These are phyloP conservation scores for Poeciliopsis infans DNA, from an alignment of 2,797 vertebrate species.

Conservation along the genomic window DNA sequence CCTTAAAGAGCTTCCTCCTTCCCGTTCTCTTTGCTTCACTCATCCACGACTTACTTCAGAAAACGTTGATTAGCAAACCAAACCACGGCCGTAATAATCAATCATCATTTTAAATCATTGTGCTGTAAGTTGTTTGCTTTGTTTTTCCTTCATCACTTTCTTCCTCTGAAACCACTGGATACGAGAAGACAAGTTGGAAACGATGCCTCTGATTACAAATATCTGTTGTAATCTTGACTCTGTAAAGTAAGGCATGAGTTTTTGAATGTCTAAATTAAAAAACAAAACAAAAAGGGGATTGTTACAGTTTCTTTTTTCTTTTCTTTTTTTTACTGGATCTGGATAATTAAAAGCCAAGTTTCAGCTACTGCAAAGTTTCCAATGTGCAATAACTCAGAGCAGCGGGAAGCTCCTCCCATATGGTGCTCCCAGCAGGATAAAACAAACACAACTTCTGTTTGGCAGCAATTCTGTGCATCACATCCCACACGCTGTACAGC, in stretches of 20 bases:
- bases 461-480: conserved; percentile 6
- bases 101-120: conserved; percentile 39
- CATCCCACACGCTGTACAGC: conserved; percentile 6
- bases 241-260: background rate
- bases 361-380: conserved; percentile 1
- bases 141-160: conserved; percentile 64
- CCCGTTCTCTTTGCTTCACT: conserved; percentile 19
- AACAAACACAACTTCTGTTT: conserved; percentile 24
- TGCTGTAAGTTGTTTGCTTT: conserved; percentile 53
- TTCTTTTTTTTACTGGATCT: background rate
- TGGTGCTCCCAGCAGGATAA: conserved; percentile 13
- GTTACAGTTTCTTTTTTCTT: background rate
- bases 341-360: conserved; percentile 4
- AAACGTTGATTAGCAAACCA: conserved; percentile 31
- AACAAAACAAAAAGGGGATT: background rate
- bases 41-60: conserved; percentile 28
- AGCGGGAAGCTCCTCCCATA: conserved; percentile 11
- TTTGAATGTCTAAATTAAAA: background rate
- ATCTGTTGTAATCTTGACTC: conserved; percentile 20
- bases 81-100: conserved; percentile 32
- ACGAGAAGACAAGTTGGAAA: background rate
- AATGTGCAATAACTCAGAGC: background rate
- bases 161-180: conserved; percentile 72
- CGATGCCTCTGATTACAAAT: conserved; percentile 33
- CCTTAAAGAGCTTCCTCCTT: conserved; percentile 50